Evolutionary conservation across 2,888 invertebrate genomes (phyloP).

Genomic region (Zaprionus lineosus): DNA sequence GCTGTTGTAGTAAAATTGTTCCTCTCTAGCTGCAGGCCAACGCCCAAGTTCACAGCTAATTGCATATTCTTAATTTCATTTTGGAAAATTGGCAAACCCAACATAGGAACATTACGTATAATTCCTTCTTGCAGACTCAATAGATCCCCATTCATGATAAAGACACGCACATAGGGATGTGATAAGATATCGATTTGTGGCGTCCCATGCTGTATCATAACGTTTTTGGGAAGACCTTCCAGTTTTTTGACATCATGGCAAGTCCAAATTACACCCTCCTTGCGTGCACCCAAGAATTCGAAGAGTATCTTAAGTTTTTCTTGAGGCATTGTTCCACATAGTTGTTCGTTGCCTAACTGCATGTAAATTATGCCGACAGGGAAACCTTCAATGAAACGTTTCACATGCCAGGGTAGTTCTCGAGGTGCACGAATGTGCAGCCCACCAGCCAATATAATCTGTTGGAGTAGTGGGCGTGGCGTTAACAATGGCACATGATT

Average conservation of each 20-base stretch:
- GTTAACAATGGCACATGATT: slow-evolving; percentile 83
- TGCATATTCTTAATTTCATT: slow-evolving; percentile 81
- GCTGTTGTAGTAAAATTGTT: slow-evolving; percentile 78
- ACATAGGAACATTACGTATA: slow-evolving; percentile 82
- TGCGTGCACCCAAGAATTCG: slow-evolving; percentile 79
- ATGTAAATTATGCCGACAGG: slow-evolving; percentile 83
- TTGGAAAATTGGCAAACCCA: slow-evolving; percentile 82
- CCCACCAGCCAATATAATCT: slow-evolving; percentile 84
- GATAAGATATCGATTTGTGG: slow-evolving; percentile 84
- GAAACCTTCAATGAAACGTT: slow-evolving; percentile 82
- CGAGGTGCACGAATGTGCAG: slow-evolving; percentile 83
- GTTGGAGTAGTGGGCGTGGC: slow-evolving; percentile 82
- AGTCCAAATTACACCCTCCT: slow-evolving; percentile 83
- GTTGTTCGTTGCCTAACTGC: slow-evolving; percentile 83
- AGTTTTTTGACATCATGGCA: slow-evolving; percentile 82
- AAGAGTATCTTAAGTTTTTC: slow-evolving; percentile 79
- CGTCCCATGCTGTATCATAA: slow-evolving; percentile 83
- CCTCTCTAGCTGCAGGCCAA: slow-evolving; percentile 76
- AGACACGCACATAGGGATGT: slow-evolving; percentile 82
- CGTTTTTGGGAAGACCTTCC: slow-evolving; percentile 81
- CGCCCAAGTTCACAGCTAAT: slow-evolving; percentile 71
- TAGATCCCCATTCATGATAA: slow-evolving; percentile 83
- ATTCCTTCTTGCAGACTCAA: slow-evolving; percentile 82
- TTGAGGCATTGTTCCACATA: slow-evolving; percentile 81
- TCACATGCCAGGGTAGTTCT: slow-evolving; percentile 81